Base-by-base conservation (phyloP, 1,140 invertebrate species). In the Choristoneura fumiferana region DNA sequence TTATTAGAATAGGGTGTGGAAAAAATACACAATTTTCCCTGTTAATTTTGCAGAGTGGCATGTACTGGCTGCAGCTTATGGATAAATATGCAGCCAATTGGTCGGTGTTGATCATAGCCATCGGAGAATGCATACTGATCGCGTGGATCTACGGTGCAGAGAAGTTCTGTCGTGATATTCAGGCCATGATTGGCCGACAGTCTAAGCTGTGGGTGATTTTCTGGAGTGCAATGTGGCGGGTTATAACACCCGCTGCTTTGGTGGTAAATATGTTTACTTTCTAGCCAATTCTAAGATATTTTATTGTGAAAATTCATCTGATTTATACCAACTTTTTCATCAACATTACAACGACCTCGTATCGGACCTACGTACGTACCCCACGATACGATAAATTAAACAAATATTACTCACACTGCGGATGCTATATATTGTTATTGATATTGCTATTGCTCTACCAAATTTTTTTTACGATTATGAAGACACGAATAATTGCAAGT, bases 81-180 rank as follows among this genome's bases (percentile, higher is more conserved):
- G 95, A 96, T 71, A 95, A 95, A 65, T 96, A 97, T 73, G 95
- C 95, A 0, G 95, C 95, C 12, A 96, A 95, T 74, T 96, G 95
- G 93, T 95, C 95, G 12, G 95, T 96, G 0, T 86, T 96, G 38
- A 87, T 96, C 8, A 96, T 96, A 63, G 95, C 95, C 6, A 94
- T 96, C 40, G 90, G 91, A 29, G 95, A 97, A 82, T 93, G 95
- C 56, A 92, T 96, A 40, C 90, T 95, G 0, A 93, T 97, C 29
- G 93, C 93, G 8, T 96, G 95, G 94, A 91, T 96, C 1, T 96
- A 96, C 78, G 95, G 95, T 0, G 93, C 95, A 0, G 93, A 96
- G 73, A 92, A 95, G 36, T 96, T 96, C 75, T 90, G 95, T 37
- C 91, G 94, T 33, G 94, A 96, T 65, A 94, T 96, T 8, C 93